Conservation (phyloP, 2,888 invertebrate species). For the Caenorhabditis panamensis region DNA sequence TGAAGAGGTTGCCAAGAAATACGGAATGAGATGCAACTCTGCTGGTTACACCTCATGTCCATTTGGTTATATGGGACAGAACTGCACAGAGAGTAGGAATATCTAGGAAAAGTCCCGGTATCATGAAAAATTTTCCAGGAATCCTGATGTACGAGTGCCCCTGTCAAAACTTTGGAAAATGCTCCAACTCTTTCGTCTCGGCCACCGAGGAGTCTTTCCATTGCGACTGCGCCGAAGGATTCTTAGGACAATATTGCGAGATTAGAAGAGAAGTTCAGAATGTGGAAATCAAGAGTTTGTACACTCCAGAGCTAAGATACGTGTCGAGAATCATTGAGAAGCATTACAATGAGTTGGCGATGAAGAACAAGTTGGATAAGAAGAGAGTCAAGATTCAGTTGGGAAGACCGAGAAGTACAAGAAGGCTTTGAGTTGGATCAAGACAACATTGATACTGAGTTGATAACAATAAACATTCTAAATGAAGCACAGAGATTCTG, state of each 20-base stretch:
- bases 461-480: too few species aligned
- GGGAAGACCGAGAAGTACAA: not conserved
- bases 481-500: too few species aligned
- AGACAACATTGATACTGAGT: not conserved
- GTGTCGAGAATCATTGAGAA: conserved; percentile 12
- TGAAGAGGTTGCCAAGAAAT: not conserved
- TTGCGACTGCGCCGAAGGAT: conserved; percentile 10
- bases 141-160: not conserved
- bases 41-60: conserved; percentile 10
- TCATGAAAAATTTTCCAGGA: too few species aligned
- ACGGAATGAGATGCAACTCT: conserved; percentile 18
- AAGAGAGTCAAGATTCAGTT: conserved; percentile 4
- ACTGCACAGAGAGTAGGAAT: not conserved
- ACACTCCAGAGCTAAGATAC: conserved; percentile 11
- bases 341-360: not conserved
- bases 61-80: conserved; percentile 10
- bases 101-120: not conserved
- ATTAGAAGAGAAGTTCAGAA: not conserved
- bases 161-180: conserved; percentile 4
- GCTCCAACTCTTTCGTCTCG: conserved; percentile 1
- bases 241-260: conserved; percentile 2
- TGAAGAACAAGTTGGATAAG: conserved; percentile 6
- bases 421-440: not conserved
- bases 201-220: not conserved
- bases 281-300: not conserved